phyloP scores from a whole-genome alignment of 2,888 invertebrate genomes.

The Clanis bilineata region DNA sequence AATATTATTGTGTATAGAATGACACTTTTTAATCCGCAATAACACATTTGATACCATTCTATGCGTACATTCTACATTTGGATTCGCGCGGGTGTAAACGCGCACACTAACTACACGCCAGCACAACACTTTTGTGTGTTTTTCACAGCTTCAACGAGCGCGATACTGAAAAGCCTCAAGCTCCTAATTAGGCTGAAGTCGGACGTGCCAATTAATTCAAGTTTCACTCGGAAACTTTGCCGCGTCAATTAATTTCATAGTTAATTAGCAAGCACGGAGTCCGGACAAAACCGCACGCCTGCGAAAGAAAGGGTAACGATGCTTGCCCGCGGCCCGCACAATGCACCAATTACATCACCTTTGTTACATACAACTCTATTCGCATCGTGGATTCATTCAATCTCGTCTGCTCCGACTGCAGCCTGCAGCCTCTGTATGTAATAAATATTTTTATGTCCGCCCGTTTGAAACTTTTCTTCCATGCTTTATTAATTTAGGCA shows the following conservation, averaged over 20 bases:
- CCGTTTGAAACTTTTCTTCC: not conserved
- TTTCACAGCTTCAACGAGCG: conserved; percentile 76
- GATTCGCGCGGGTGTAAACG: conserved; percentile 27
- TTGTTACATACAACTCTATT: conserved; percentile 56
- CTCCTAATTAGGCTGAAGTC: conserved; percentile 82
- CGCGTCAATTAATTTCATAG: conserved; percentile 83
- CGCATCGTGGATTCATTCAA: conserved; percentile 52
- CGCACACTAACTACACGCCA: conserved; percentile 43
- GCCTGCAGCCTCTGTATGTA: not conserved
- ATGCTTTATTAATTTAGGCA: not conserved
- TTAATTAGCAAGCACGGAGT: conserved; percentile 74
- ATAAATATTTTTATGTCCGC: not conserved
- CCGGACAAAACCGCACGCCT: conserved; percentile 72
- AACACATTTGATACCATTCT: not conserved
- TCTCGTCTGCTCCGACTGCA: not conserved
- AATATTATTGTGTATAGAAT: not conserved
- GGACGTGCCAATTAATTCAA: conserved; percentile 83
- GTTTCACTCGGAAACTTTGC: conserved; percentile 82
- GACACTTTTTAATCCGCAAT: not conserved
- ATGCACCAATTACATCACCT: conserved; percentile 76
- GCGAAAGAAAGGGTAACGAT: conserved; percentile 79
- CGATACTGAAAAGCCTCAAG: conserved; percentile 79
- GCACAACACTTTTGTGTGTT: conserved; percentile 79
- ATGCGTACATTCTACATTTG: not conserved
- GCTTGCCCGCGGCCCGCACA: conserved; percentile 69